Conservation (phyloP, 1,140 invertebrate species). For the Proctacanthus coquilletti region DNA sequence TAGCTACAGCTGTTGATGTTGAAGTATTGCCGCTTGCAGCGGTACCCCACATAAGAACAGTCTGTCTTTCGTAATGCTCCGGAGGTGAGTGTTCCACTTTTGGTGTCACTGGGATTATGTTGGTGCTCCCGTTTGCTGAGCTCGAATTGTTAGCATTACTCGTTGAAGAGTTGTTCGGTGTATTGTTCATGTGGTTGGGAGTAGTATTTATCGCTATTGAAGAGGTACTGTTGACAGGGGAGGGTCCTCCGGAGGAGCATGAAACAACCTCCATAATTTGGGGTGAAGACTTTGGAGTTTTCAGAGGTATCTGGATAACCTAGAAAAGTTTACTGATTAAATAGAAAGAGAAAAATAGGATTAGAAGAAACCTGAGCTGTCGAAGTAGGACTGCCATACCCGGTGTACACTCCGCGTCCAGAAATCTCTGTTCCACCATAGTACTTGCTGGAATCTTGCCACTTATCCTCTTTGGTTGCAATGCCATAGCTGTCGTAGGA, state of each 20-base stretch:
- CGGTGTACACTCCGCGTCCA: conserved; percentile 12
- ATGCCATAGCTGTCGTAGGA: conserved; percentile 29
- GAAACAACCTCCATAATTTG: conserved; percentile 29
- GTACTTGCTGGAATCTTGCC: conserved; percentile 29
- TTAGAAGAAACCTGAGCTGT: conserved; percentile 21
- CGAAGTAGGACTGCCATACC: conserved; percentile 27
- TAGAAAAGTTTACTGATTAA: conserved; percentile 1
- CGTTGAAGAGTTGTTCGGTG: conserved; percentile 3
- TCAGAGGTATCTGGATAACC: conserved; percentile 17
- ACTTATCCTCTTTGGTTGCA: conserved; percentile 28
- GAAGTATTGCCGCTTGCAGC: conserved; percentile 19
- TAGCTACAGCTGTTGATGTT: conserved; percentile 1
- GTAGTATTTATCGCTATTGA: conserved; percentile 3
- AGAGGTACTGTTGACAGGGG: conserved; percentile 13
- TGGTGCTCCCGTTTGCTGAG: conserved; percentile 21
- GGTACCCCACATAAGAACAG: conserved; percentile 74
- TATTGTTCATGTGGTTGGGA: not conserved
- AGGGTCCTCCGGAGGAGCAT: conserved; percentile 26
- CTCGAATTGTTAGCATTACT: conserved; percentile 8
- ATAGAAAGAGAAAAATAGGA: not conserved
- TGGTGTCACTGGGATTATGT: conserved; percentile 27
- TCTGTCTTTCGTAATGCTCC: conserved; percentile 49
- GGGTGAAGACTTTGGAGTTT: conserved; percentile 28
- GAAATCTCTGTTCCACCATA: conserved; percentile 18
- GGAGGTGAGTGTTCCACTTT: conserved; percentile 27